phyloP scores from a whole-genome alignment of 2,797 vertebrate genomes.

The Odontamblyopus lacepedii region DNA sequence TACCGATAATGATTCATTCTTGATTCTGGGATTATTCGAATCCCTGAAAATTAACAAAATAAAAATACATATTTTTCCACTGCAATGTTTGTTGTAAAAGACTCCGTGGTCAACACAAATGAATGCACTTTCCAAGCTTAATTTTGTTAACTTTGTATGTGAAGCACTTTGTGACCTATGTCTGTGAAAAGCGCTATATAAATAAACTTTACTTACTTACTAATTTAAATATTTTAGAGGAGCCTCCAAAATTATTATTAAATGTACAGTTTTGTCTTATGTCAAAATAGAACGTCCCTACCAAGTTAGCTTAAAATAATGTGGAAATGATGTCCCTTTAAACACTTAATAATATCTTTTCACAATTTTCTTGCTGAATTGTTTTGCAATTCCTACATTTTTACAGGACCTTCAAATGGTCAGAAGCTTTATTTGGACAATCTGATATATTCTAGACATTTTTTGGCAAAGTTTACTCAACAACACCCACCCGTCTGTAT shows the following conservation, averaged over 20 bases:
- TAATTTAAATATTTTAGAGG: not conserved
- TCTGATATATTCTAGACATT: not conserved
- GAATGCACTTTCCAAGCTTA: not conserved
- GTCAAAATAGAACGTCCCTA: not conserved
- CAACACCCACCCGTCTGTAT: conserved; percentile 3
- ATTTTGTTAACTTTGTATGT: too few species aligned
- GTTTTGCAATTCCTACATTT: not conserved
- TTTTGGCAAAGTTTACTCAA: conserved; percentile 11
- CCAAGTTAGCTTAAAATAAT: not conserved
- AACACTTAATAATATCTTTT: not conserved
- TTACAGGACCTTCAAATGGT: not conserved
- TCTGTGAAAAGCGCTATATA: too few species aligned
- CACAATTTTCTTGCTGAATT: not conserved
- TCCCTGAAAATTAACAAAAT: too few species aligned
- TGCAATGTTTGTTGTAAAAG: too few species aligned
- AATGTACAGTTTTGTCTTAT: not conserved
- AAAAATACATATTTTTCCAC: not conserved
- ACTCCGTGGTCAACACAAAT: not conserved
- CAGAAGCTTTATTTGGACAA: not conserved
- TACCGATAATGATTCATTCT: not conserved
- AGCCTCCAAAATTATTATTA: not conserved
- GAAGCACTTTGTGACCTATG: too few species aligned
- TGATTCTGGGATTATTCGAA: not conserved
- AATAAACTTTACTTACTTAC: too few species aligned
- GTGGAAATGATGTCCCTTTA: not conserved